These are phyloP conservation scores for Lophura nycthemera DNA, from an alignment of 2,113 vertebrate species.

Conservation along the genomic window DNA sequence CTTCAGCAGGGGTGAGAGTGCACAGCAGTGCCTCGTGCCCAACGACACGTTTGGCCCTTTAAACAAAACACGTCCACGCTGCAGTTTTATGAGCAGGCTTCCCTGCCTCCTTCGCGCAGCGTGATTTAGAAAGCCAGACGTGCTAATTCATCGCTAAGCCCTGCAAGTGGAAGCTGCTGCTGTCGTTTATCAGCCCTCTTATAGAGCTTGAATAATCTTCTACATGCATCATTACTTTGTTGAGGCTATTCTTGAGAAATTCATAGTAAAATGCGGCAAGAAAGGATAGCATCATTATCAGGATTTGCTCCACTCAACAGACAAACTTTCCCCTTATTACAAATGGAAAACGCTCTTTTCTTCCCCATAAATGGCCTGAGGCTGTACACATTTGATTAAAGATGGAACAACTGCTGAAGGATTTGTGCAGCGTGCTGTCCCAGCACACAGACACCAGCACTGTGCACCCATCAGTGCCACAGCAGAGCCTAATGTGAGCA, in stretches of 20 bases:
- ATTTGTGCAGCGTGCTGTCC: rapidly evolving
- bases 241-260: not conserved
- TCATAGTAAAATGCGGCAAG: not conserved
- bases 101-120: rapidly evolving
- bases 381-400: slow-evolving; percentile 30
- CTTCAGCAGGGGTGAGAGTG: rapidly evolving
- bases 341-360: not conserved
- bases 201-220: not conserved
- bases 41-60: rapidly evolving
- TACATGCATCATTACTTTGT: not conserved
- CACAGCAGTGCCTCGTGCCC: not conserved
- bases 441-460: not conserved
- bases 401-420: not conserved
- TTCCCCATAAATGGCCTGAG: not conserved
- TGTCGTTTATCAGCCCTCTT: not conserved
- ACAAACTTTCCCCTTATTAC: not conserved
- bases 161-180: not conserved
- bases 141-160: rapidly evolving
- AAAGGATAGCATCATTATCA: slow-evolving; percentile 6
- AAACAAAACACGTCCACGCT: not conserved
- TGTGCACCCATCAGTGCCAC: rapidly evolving
- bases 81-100: rapidly evolving
- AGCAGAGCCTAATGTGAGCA: rapidly evolving
- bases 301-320: not conserved
- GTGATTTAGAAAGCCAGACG: not conserved